These are phyloP conservation scores for Protonemura montana DNA, from an alignment of 2,888 invertebrate species.

Conservation along the genomic window DNA sequence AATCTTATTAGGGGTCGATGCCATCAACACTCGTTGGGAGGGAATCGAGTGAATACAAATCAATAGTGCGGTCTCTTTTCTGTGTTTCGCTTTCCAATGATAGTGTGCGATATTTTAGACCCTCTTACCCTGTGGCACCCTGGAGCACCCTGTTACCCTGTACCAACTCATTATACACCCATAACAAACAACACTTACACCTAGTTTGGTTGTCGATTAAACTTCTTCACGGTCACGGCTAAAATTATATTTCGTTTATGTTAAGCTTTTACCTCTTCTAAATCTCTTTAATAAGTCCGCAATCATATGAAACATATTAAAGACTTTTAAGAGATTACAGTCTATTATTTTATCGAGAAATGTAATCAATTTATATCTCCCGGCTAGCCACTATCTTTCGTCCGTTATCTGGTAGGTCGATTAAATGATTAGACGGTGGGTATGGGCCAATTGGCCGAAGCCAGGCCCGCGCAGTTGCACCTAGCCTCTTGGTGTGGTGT, in stretches of 20 bases:
- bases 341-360: conserved; percentile 1
- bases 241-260: too few species aligned
- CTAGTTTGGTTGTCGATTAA: too few species aligned
- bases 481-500: background rate
- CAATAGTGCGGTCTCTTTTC: background rate
- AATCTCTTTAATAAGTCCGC: background rate
- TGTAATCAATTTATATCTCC: background rate
- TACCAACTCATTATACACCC: too few species aligned
- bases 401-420: background rate
- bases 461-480: background rate
- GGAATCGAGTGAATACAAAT: background rate
- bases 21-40: background rate
- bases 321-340: background rate
- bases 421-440: background rate
- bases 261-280: background rate
- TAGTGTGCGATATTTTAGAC: background rate
- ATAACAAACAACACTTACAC: too few species aligned
- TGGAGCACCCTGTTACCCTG: too few species aligned
- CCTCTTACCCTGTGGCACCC: too few species aligned
- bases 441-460: background rate
- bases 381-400: background rate
- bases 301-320: background rate
- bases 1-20: conserved; percentile 5
- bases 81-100: background rate
- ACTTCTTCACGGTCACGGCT: too few species aligned